Percentiles rank a stretch among this genome's conserved stretches.
Conservation (phyloP, 2,888 invertebrate species). For the Nematopogon swammerdamellus region DNA sequence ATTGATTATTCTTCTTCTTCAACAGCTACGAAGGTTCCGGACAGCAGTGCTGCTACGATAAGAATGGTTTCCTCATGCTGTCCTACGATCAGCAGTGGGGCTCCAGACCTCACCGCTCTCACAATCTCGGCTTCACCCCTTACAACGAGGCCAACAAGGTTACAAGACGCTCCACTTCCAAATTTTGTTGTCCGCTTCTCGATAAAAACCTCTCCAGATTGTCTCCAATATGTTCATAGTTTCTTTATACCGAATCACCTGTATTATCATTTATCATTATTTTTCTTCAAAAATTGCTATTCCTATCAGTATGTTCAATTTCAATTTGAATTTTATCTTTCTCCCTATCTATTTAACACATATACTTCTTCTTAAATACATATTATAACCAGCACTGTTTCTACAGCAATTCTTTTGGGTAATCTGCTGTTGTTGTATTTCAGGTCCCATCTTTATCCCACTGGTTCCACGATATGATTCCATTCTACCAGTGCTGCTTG, state of each 20-base stretch:
- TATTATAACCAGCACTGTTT: too few relatives aligned
- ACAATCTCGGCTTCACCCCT: constrained; percentile 88
- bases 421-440: too few relatives aligned
- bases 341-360: too few relatives aligned
- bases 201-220: background rate
- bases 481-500: constrained; percentile 91
- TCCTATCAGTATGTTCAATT: too few relatives aligned
- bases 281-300: background rate
- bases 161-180: too few relatives aligned
- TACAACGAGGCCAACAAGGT: constrained; percentile 95
- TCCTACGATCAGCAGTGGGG: constrained; percentile 96
- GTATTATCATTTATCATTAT: background rate
- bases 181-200: background rate
- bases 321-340: too few relatives aligned
- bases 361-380: too few relatives aligned
- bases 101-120: constrained; percentile 78
- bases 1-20: background rate
- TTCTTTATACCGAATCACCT: too few relatives aligned
- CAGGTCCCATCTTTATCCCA: constrained; percentile 87
- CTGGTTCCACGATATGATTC: constrained; percentile 94
- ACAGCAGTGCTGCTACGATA: constrained; percentile 97
- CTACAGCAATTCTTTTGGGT: too few relatives aligned
- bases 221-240: too few relatives aligned
- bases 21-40: constrained; percentile 82
- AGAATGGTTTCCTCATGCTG: constrained; percentile 85